Evolutionary conservation across 2,888 invertebrate genomes (phyloP).

Genomic region (Ochropleura plecta): DNA sequence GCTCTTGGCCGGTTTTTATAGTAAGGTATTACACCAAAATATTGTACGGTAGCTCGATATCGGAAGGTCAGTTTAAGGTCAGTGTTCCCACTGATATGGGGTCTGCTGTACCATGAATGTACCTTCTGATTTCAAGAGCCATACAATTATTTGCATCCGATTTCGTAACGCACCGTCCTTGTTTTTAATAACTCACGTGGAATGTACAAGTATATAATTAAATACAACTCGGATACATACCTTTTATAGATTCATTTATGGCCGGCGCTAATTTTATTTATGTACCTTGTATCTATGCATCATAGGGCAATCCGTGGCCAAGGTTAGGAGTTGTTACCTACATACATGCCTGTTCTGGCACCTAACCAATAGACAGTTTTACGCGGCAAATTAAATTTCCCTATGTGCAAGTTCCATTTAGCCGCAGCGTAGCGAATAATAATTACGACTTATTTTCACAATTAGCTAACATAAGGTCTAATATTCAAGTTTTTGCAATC

Average conservation of each 20-base stretch:
- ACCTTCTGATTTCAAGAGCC: conserved; percentile 20
- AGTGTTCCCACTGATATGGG: background rate
- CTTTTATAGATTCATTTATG: conserved; percentile 12
- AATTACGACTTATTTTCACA: conserved; percentile 24
- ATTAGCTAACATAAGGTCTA: background rate
- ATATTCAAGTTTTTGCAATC: conserved; percentile 52
- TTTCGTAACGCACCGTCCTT: conserved; percentile 5
- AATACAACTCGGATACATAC: background rate
- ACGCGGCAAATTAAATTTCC: conserved; percentile 31
- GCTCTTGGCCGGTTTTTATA: too few species aligned
- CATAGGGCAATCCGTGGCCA: conserved; percentile 35
- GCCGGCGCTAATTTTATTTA: conserved; percentile 20
- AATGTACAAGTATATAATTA: conserved; percentile 24
- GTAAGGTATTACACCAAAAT: background rate
- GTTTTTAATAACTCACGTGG: conserved; percentile 5
- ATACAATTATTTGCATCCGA: conserved; percentile 1
- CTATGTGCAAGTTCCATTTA: conserved; percentile 37
- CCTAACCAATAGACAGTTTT: conserved; percentile 49
- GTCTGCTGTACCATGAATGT: background rate
- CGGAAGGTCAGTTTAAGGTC: background rate
- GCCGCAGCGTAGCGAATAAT: conserved; percentile 27
- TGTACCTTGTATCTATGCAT: conserved; percentile 38
- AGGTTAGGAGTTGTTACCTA: conserved; percentile 25
- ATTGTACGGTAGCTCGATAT: background rate
- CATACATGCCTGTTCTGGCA: conserved; percentile 51